phyloP scores from a whole-genome alignment of 1,140 invertebrate species.

The Leptopilina clavipes region DNA sequence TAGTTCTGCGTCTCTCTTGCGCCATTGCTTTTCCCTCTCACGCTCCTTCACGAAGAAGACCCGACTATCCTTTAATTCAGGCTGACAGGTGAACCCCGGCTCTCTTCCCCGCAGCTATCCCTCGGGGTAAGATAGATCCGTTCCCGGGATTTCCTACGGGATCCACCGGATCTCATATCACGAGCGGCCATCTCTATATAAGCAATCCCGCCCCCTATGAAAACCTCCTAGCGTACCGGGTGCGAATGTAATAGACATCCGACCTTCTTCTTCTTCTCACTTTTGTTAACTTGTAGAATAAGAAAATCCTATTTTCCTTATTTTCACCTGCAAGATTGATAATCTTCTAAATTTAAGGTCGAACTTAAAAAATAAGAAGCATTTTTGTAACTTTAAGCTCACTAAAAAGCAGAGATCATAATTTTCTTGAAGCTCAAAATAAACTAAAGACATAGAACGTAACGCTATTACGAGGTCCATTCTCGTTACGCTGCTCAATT shows the following conservation, averaged over 20 bases:
- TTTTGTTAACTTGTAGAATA: conserved; percentile 6
- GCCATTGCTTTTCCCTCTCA: conserved; percentile 46
- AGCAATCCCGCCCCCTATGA: conserved; percentile 63
- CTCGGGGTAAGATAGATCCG: conserved; percentile 76
- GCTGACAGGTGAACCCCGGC: conserved; percentile 72
- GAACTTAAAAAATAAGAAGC: too few species aligned
- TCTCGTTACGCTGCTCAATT: too few species aligned
- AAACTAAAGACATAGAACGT: too few species aligned
- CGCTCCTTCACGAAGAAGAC: conserved; percentile 62
- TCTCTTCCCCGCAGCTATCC: conserved; percentile 65
- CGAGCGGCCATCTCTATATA: conserved; percentile 73
- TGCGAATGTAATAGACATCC: conserved; percentile 40
- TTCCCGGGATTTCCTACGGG: conserved; percentile 76
- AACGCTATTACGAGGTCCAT: too few species aligned
- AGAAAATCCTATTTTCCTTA: background rate
- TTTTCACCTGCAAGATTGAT: background rate
- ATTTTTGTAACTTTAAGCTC: too few species aligned
- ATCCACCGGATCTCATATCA: conserved; percentile 75
- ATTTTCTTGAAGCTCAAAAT: too few species aligned
- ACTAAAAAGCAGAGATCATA: too few species aligned
- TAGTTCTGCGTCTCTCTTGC: conserved; percentile 37
- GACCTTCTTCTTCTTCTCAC: conserved; percentile 11
- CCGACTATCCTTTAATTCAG: conserved; percentile 75
- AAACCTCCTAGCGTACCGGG: conserved; percentile 20
- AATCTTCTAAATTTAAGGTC: too few species aligned